Base-by-base conservation (phyloP, 2,888 invertebrate species). In the Podabrus alpinus region DNA sequence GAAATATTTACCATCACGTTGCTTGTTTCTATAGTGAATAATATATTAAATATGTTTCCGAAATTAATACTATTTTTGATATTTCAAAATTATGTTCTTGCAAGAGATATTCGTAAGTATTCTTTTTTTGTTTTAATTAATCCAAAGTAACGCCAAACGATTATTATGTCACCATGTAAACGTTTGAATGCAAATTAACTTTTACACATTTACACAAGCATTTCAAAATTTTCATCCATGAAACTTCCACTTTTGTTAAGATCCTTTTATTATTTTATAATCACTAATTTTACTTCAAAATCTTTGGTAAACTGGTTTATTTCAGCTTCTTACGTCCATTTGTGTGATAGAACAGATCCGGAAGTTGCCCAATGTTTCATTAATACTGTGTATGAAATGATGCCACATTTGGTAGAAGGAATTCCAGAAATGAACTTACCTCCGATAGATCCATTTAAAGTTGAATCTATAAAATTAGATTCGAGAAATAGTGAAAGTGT, bases 381-480 rank as follows among this genome's bases (percentile, higher is more conserved):
- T 16, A 79, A 83, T 11, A 82, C 84, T 10, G 79, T 84, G 9
- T 79, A 83, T 68, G 73, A 75, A 19, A 73, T 85, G 10, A 80
- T 78, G 59, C 83, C 84, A 0, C 80, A 77, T 71, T 74, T 86
- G 19, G 79, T 80, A 59, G 83, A 83, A 77, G 86, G 86, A 3
- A 79, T 85, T 25, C 85, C 85, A 9, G 84, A 84, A 72, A 76
- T 87, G 77, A 82, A 81, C 61, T 68, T 87, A 4, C 82, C 84
- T 2, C 67, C 83, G 5, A 78, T 86, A 15, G 85, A 86, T 10
- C 85, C 86, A 25, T 77, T 85, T 70, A 68, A 78, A 24, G 72
- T 84, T 68, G 79, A 83, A 15, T 71, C 84, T 81, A 77, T 85
- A 15, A 77, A 76, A 13, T n/a, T 64, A 21, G 21, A 17, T 21